Conservation (phyloP, 2,113 vertebrate species). For the Colius striatus region DNA sequence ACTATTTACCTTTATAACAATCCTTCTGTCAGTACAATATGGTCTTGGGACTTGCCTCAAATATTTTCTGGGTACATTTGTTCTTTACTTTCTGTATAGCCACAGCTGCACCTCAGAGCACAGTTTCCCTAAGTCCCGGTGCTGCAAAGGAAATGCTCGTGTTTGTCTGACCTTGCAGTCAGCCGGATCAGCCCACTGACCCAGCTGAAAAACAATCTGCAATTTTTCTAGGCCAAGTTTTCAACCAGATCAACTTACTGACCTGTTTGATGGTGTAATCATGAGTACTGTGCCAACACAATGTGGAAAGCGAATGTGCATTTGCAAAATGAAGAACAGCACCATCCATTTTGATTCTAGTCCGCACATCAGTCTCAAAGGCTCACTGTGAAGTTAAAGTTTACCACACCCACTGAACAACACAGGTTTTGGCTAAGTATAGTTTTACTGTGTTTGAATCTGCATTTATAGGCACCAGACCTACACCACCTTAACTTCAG, state of each 20-base stretch:
- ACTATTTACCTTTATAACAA: neutral
- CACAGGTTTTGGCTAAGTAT: neutral
- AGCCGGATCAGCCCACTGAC: slow-evolving; percentile 19
- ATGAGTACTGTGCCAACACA: neutral
- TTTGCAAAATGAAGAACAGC: neutral
- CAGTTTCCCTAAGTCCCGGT: neutral
- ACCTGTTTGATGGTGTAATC: neutral
- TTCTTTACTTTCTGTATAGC: neutral
- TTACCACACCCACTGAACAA: neutral
- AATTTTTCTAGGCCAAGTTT: slow-evolving; percentile 47
- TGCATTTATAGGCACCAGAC: neutral
- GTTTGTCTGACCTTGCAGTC: neutral
- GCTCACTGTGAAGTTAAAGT: neutral
- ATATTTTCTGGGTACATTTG: neutral
- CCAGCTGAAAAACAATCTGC: slow-evolving; percentile 37
- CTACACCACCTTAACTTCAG: neutral
- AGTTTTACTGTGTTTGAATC: neutral
- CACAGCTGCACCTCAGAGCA: neutral
- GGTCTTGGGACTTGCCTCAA: neutral
- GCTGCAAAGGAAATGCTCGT: neutral
- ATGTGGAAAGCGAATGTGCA: neutral
- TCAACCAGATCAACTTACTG: slow-evolving; percentile 35
- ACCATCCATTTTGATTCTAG: neutral
- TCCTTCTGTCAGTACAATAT: neutral
- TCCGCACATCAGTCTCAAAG: neutral